Percentiles rank a stretch among this genome's conserved stretches.
Evolutionary conservation across 2,888 invertebrate species (phyloP).

Genomic region (Metallyticus violacea): DNA sequence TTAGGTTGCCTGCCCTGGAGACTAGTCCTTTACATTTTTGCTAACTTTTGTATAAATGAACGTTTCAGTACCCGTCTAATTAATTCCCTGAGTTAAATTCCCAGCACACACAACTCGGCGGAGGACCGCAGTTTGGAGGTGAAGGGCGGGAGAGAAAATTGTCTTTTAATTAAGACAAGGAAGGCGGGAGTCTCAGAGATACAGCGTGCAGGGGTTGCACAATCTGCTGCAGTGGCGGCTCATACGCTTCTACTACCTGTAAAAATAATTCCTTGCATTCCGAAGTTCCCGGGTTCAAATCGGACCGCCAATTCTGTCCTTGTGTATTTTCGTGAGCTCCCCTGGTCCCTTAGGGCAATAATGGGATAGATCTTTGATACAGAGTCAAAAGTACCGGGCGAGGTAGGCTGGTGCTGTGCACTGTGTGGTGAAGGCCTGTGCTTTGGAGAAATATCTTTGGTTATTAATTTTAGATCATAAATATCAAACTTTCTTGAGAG

Average conservation of each 20-base stretch:
- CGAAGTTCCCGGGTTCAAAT: too few species aligned
- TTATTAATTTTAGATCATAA: too few species aligned
- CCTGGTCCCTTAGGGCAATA: too few species aligned
- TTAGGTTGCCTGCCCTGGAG: neutral
- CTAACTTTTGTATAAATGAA: neutral
- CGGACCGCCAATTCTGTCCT: too few species aligned
- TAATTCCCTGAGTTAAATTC: neutral
- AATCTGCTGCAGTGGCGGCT: neutral
- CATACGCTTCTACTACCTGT: neutral
- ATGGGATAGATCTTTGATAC: too few species aligned
- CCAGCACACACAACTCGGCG: neutral
- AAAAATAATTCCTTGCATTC: too few species aligned
- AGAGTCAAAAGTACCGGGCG: too few species aligned
- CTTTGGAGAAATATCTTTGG: too few species aligned
- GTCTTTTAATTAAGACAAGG: conserved; percentile 33
- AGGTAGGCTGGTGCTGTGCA: too few species aligned
- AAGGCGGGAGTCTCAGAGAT: neutral
- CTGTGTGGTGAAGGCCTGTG: too few species aligned
- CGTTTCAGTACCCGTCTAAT: neutral
- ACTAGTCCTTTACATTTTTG: neutral
- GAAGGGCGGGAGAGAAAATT: conserved; percentile 19
- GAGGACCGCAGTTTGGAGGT: neutral
- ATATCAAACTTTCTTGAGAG: too few species aligned
- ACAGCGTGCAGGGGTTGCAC: neutral
- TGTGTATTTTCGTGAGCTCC: too few species aligned